Evolutionary conservation across 1,140 invertebrate genomes (phyloP).

Genomic region (Cydia splendana): DNA sequence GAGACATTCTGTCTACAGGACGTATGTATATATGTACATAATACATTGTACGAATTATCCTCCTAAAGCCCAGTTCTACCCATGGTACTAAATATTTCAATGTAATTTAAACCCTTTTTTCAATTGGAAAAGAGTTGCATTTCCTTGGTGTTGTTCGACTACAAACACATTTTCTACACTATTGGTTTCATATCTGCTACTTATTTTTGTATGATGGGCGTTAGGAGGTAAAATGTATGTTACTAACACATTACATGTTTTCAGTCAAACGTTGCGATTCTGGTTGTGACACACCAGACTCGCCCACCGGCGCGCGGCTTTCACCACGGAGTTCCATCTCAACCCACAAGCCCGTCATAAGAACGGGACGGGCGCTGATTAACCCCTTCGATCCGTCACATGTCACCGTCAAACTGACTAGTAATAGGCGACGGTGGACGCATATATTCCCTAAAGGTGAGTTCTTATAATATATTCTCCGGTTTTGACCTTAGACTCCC

Average conservation of each 20-base stretch:
- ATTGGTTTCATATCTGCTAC: no score
- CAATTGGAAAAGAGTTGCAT: no score
- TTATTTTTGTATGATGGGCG: no score
- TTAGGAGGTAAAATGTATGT: no score
- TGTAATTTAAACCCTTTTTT: no score
- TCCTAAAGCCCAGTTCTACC: no score
- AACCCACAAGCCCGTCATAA: slow-evolving; percentile 76
- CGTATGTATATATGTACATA: slow-evolving; percentile 58
- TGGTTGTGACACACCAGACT: slow-evolving; percentile 61
- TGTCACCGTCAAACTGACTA: slow-evolving; percentile 97
- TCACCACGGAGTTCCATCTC: slow-evolving; percentile 64
- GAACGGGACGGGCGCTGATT: slow-evolving; percentile 89
- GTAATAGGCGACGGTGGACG: slow-evolving; percentile 97
- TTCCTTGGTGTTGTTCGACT: no score
- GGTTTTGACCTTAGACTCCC: slow-evolving; percentile 35
- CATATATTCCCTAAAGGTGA: slow-evolving; percentile 98
- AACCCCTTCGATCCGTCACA: slow-evolving; percentile 99
- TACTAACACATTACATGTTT: slow-evolving; percentile 27
- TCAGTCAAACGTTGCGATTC: slow-evolving; percentile 57
- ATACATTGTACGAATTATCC: no score
- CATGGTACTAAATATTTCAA: no score
- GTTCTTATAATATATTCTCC: slow-evolving; percentile 48
- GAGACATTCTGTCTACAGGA: slow-evolving; percentile 69
- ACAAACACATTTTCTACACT: no score
- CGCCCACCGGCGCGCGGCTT: slow-evolving; percentile 50